Evolutionary conservation across 1,140 invertebrate genomes (phyloP), one percentile per base, ranked within the genome.

Genomic region (Helicoverpa zea): DNA sequence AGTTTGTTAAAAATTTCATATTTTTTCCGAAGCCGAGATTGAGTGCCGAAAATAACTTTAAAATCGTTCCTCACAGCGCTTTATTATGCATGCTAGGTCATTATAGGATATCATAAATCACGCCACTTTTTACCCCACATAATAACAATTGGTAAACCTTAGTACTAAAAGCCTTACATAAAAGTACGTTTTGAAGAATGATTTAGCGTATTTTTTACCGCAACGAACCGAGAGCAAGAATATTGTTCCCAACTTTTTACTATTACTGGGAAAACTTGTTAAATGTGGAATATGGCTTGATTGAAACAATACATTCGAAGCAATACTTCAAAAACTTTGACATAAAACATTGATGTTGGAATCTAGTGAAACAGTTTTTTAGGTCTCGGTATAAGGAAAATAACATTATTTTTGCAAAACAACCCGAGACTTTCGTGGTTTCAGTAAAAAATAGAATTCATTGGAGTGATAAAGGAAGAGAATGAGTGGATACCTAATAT

Each of bases 231-330:
- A 49, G 23, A 35, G 64, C 43, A 16, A 43, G 64, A 47, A 68
- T 72, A 72, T 72, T 54, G 68, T 13, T 72, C 14, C 68, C 30
- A 72, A 52, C 49, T 72, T 72, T 72, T 54, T 72, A 23, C 51
- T 72, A 52, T 72, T 52, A 52, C 51, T 14, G 47, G 43, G 10
- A 30, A 72, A 54, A 72, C 12, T 51, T 54, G 23, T n/a, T 16
- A 29, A 7, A 1, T 23, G 18, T n/a, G 11, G 30, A 70, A 49
- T 7, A 23, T 5, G n/a, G 51, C 49, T 23, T 72, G 68, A 72
- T 72, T 72, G 68, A 54, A 72, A 72, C 51, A 54, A 72, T 52
- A 72, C 49, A 72, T 72, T 72, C 68, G 54, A 72, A 52, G 51
- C 7, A 52, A 54, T 29, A 30, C 47, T 72, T 30, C 68, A 49